These are phyloP conservation scores for Cryptocephalus moraei DNA, from an alignment of 2,888 invertebrate species.

Conservation along the genomic window DNA sequence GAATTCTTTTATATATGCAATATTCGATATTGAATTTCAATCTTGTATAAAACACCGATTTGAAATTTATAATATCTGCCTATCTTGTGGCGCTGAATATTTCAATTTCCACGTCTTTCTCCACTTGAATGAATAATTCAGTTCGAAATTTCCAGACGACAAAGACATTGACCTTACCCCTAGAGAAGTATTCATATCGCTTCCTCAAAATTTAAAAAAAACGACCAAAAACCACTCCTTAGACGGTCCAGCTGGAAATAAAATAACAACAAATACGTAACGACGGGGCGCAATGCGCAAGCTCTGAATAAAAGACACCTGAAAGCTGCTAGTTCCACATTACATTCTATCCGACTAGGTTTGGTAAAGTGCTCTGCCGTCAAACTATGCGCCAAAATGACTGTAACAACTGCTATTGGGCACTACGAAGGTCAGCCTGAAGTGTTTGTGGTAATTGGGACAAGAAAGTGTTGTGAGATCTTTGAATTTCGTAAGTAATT, in stretches of 20 bases:
- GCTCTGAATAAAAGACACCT: conserved; percentile 6
- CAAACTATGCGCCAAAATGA: conserved; percentile 7
- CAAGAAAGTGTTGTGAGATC: neutral
- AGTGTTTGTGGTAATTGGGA: neutral
- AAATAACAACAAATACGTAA: conserved; percentile 8
- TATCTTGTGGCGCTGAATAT: no score
- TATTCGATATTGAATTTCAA: no score
- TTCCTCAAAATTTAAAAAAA: no score
- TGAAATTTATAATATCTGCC: no score
- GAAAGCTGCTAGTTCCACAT: conserved; percentile 9
- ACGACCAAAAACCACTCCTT: neutral
- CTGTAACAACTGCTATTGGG: neutral
- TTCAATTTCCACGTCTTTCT: no score
- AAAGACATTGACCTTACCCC: no score
- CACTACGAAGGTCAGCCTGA: no score
- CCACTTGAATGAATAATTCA: no score
- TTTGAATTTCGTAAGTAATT: conserved; percentile 1
- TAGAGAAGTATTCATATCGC: no score
- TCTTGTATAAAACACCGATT: no score
- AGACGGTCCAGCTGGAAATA: conserved; percentile 1
- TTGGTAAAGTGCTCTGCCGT: conserved; percentile 2
- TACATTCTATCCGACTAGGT: conserved; percentile 1
- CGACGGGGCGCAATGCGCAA: conserved; percentile 3
- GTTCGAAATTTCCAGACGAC: no score
- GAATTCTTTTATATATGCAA: no score